Base-by-base conservation (phyloP, 2,113 vertebrate genomes). In the Microcebus griseorufus region DNA sequence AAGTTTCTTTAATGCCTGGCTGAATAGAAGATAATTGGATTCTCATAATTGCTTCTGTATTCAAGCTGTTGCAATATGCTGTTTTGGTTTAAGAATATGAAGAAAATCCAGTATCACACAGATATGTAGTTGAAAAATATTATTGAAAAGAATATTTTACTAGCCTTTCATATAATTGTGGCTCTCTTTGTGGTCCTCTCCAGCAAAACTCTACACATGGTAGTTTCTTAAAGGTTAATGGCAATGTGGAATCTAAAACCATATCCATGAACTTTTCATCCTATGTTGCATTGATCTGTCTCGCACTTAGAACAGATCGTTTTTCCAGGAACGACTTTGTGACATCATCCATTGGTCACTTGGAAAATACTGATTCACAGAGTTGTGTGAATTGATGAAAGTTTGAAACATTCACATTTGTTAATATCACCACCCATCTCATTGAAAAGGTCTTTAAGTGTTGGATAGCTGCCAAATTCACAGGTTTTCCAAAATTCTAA, bases 1-100 rank as follows among this genome's bases (percentile, higher is more conserved):
- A 88, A 88, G 34, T 92, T 94, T 92, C 39, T 88, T 94, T 88
- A 70, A 69, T 53, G 27, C 37, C 51, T 65, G 12, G 20, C 42
- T 84, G 84, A 92, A 55, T 53, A 92, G 67, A 91, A 89, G 92
- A 91, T 51, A 92, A 89, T 88, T 78, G 58, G 39, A 88, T 65
- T 96, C 29, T 88, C 67, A 70, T 88, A 91, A 94, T 72, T 92
- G 69, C 22, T 93, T 3, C 67, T 84, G 65, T 93, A 64, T 85
- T 70, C 70, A 85, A 37, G 70, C 13, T 62, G 13, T 55, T 81
- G 18, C 29, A 93, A 37, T 81, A 37, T 75, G 10, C 70, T 88
- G 73, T 88, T 96, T 88, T 95, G 34, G 34, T 81, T 96, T 65
- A 81, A 88, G 39, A 62, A 67, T 25, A 32, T 29, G 37, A 93